These are phyloP conservation scores for Spodoptera picta DNA, from an alignment of 2,888 invertebrate genomes.

Conservation along the genomic window DNA sequence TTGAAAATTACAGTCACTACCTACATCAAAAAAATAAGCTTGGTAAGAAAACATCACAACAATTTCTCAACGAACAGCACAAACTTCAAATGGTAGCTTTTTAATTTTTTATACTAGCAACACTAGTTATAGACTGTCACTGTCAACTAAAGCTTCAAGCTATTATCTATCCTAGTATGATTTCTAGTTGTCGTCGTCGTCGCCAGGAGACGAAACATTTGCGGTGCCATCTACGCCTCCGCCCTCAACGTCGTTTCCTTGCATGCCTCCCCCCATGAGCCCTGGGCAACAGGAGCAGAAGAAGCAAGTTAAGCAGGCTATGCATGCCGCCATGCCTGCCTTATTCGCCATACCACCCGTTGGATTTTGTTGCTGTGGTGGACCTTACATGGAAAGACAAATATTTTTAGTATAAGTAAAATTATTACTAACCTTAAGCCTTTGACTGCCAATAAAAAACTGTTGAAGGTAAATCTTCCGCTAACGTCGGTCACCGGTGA, in stretches of 20 bases:
- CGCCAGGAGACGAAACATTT: too few relatives aligned
- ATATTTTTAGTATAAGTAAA: neutral
- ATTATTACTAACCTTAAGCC: neutral
- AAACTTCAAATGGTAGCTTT: too few relatives aligned
- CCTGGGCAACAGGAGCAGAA: conserved; percentile 65
- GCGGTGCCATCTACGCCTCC: neutral
- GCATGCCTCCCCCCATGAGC: conserved; percentile 34
- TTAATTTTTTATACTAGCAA: neutral
- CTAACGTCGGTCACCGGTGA: too few relatives aligned
- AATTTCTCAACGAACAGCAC: too few relatives aligned
- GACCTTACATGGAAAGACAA: conserved; percentile 1
- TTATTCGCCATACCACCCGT: conserved; percentile 8
- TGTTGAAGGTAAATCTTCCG: too few relatives aligned
- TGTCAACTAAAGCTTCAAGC: neutral
- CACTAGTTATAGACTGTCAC: neutral
- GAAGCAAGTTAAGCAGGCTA: conserved; percentile 63
- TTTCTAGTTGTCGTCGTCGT: too few relatives aligned
- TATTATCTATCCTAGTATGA: too few relatives aligned
- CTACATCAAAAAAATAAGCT: too few relatives aligned
- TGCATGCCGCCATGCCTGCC: conserved; percentile 42
- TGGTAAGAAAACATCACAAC: too few relatives aligned
- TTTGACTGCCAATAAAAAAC: too few relatives aligned
- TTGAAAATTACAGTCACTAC: too few relatives aligned
- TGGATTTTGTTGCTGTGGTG: neutral
- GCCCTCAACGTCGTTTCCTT: neutral